A percentile compares a stretch with the other conserved stretches of the same genome.
These are phyloP conservation scores for Caprella mutica DNA, from an alignment of 2,888 invertebrate genomes.

Conservation along the genomic window DNA sequence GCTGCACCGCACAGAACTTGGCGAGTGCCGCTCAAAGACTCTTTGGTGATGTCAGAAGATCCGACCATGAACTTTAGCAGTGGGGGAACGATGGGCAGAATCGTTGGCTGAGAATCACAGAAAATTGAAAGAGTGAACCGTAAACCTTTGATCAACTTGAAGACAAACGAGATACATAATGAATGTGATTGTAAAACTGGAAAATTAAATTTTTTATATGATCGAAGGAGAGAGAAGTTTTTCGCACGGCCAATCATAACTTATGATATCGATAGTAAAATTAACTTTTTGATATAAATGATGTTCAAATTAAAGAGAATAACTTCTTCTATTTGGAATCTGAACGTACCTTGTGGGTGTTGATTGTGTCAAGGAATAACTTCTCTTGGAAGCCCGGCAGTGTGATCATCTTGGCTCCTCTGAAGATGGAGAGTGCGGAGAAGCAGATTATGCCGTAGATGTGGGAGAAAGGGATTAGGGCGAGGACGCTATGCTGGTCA, in stretches of 20 bases:
- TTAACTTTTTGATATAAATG: too few relatives aligned
- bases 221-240: too few relatives aligned
- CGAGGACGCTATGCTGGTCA: conserved; percentile 42
- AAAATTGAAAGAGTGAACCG: too few relatives aligned
- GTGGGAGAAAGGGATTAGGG: conserved; percentile 71
- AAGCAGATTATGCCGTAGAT: conserved; percentile 64
- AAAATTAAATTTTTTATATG: too few relatives aligned
- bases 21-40: conserved; percentile 59
- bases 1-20: conserved; percentile 69
- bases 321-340: too few relatives aligned
- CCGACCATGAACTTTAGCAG: conserved; percentile 71
- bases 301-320: too few relatives aligned
- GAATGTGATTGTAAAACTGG: too few relatives aligned
- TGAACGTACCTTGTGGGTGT: conserved; percentile 50
- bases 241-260: too few relatives aligned
- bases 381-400: conserved; percentile 63
- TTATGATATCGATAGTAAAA: too few relatives aligned
- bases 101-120: conserved; percentile 55
- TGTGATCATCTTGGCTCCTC: conserved; percentile 49
- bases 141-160: too few relatives aligned
- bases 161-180: too few relatives aligned
- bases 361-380: conserved; percentile 53
- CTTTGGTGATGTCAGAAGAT: conserved; percentile 61
- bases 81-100: conserved; percentile 66
- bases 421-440: conserved; percentile 49